Evolutionary conservation across 2,797 vertebrate species (phyloP).

Genomic region (Hypotaenidia philippensis): DNA sequence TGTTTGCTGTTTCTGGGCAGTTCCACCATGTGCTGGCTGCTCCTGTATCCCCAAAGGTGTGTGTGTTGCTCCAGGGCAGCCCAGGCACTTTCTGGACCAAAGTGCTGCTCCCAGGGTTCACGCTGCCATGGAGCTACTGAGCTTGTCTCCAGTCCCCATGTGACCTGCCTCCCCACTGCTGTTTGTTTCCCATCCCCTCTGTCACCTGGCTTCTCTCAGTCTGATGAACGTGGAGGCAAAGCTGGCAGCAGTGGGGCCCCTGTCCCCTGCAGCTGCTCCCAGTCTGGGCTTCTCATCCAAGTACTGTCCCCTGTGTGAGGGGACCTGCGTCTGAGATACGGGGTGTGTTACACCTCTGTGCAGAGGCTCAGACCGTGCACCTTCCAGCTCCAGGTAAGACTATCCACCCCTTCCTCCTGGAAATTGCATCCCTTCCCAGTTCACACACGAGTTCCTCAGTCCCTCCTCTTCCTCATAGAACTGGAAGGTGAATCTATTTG

Average conservation of each 20-base stretch:
- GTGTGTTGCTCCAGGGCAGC: not conserved
- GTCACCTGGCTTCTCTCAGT: not conserved
- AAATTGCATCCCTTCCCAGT: not conserved
- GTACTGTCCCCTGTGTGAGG: not conserved
- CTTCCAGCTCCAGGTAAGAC: not conserved
- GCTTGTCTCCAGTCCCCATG: not conserved
- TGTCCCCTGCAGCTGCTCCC: not conserved
- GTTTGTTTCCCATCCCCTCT: not conserved
- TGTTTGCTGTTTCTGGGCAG: not conserved
- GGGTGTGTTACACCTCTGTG: not conserved
- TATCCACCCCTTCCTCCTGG: not conserved
- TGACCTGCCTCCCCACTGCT: not conserved
- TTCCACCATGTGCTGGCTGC: not conserved
- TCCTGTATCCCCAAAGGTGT: not conserved
- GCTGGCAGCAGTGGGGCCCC: not conserved
- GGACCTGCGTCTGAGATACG: not conserved
- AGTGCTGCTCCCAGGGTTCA: not conserved
- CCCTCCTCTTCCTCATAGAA: accelerated
- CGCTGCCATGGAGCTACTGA: not conserved
- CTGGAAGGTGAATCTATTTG: not conserved
- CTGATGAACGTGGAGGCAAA: not conserved
- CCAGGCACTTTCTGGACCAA: accelerated
- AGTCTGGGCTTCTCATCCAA: not conserved
- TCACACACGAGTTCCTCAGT: accelerated
- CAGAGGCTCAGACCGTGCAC: accelerated